Evolutionary conservation across 2,888 invertebrate species (phyloP), one percentile per base, ranked within the genome.

Genomic region (Lacanobia oleracea): DNA sequence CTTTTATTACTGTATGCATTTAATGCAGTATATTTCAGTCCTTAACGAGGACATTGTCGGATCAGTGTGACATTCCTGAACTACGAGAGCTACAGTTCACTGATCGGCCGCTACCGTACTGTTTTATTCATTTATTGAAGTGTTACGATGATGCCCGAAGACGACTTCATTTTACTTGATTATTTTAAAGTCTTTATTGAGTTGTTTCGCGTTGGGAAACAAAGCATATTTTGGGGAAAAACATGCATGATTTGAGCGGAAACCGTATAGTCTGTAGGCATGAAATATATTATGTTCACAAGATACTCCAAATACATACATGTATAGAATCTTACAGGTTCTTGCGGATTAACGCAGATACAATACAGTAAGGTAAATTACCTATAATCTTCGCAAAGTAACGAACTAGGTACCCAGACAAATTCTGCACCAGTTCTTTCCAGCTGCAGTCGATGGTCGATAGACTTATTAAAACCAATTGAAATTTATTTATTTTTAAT

Each of bases 1-100:
- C 23, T 70, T 76, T 68, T 78, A 81, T 70, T 66, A 81, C 67
- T 59, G 64, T 59, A 57, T 77, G 72, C 62, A 57, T 62, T 67
- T 66, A 53, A 67, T 68, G 50, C 60, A 60, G 65, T 65, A 72
- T 73, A 77, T 71, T 73, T 72, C 72, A 73, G 40, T 53, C 5
- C 23, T 40, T 69, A 67, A 72, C 37, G 48, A 40, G 50, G 56
- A 54, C 48, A 59, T 70, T 75, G 66, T 75, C 23, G 16, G 53
- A 23, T 56, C 57, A 40, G 5, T 68, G 40, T 37, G 45, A 48
- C n/a, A 67, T 61, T 61, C 18, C 54, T 77, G 59, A 66, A 76
- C 64, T 68, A 37, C 48, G 27, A 61, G n/a, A 57, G 37, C 9
- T 50, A 27, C 14, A 27, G 48, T 48, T 53, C 50, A 62, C 14